Base-by-base conservation (phyloP, 2,888 invertebrate genomes). In the Boloria euphrosyne region DNA sequence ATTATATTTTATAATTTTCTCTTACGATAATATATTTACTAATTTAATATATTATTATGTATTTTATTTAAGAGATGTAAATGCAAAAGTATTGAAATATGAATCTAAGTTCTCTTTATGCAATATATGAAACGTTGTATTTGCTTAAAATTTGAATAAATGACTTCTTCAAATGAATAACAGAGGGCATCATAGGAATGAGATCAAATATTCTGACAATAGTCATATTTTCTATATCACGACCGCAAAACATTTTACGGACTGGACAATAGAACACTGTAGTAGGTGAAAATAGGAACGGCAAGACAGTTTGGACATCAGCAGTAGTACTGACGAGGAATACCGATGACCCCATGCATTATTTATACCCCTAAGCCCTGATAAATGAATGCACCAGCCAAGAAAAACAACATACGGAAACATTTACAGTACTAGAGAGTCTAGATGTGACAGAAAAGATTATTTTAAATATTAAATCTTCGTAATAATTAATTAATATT, bases 271-370 rank as follows among this genome's bases (percentile, higher is more conserved):
- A 64, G 67, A 64, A 51, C 57, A 66, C 65, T 68, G 67, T 71
- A 68, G 59, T 59, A 67, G 68, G 68, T 51, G 58, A 66, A 71
- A 69, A 71, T 67, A 65, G 55, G 62, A 65, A 61, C 55, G 17
- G 51, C 54, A 63, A 59, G 65, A 63, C 64, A 67, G 66, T 66
- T 61, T 53, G 66, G 66, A 76, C 78, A 78, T 76, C 76, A 80
- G 76, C 78, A 75, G 74, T 38, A 38, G 31, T 77, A 80, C 82
- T 70, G 79, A 75, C 76, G 79, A 75, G 72, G 90, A 89, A 89
- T 90, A 87, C 87, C 84, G 86, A 90, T 90, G 85, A 80, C 86
- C 85, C 87, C 84, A 90, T 91, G 90, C 90, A 91, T 91, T 90
- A 91, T 91, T 88, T 88, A 90, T 90, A 78, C 78, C 74, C 80